Conservation (phyloP, 2,113 vertebrate species). For the Limanda limanda region DNA sequence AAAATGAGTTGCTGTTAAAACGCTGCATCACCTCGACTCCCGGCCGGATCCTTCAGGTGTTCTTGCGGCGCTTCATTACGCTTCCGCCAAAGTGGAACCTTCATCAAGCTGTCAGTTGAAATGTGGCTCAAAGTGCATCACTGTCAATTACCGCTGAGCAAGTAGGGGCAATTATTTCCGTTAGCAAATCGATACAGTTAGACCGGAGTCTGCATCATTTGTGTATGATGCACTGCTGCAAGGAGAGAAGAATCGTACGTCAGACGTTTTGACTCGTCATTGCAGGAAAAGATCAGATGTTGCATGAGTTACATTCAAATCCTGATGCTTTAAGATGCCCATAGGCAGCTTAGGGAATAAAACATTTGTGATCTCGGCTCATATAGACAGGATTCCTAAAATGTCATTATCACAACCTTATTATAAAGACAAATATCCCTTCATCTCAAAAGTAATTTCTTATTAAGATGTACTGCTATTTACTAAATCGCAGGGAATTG, state of each 20-base stretch:
- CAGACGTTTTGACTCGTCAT: background rate
- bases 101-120: constrained; percentile 11
- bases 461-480: no score
- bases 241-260: no score
- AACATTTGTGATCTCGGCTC: background rate
- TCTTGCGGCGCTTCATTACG: constrained; percentile 7
- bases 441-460: no score
- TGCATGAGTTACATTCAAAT: background rate
- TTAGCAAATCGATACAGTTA: background rate
- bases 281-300: background rate
- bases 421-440: no score
- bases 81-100: constrained; percentile 9
- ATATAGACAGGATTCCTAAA: no score
- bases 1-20: background rate
- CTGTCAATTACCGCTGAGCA: background rate
- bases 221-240: background rate
- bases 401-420: no score
- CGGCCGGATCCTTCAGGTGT: constrained; percentile 21
- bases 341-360: background rate
- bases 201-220: background rate
- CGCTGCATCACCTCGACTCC: constrained; percentile 14
- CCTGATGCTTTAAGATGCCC: background rate
- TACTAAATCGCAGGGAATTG: no score
- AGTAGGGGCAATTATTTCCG: background rate
- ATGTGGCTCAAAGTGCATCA: background rate